Evolutionary conservation across 2,113 vertebrate species (phyloP).

Genomic region (Silurus asotus): DNA sequence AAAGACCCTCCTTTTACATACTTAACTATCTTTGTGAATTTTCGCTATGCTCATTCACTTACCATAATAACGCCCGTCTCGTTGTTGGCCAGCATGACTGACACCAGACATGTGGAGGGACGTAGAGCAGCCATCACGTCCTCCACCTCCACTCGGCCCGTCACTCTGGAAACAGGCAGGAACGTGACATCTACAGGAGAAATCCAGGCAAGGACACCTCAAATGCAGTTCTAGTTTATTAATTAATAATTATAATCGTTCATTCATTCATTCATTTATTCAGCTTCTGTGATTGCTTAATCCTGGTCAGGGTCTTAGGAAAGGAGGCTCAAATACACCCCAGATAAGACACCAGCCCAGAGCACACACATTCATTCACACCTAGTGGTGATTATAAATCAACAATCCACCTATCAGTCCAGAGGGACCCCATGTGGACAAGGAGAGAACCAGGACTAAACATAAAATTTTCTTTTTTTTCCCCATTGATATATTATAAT

Average conservation of each 20-base stretch:
- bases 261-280: not conserved
- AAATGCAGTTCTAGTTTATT: not conserved
- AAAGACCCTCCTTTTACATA: not conserved
- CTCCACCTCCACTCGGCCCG: conserved; percentile 78
- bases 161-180: conserved; percentile 81
- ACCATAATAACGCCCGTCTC: conserved; percentile 97
- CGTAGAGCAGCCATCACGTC: conserved; percentile 81
- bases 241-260: not conserved
- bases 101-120: conserved; percentile 87
- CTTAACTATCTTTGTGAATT: not conserved
- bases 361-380: not conserved
- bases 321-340: not conserved
- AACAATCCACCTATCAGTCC: not conserved
- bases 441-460: not conserved
- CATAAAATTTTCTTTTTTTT: not conserved
- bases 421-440: not conserved
- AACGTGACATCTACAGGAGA: conserved; percentile 79
- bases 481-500: not conserved
- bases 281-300: not conserved
- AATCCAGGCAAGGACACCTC: conserved; percentile 33
- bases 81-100: conserved; percentile 95
- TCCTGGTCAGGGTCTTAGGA: not conserved
- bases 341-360: not conserved
- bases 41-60: conserved; percentile 48
- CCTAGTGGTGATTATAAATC: not conserved